phyloP scores from a whole-genome alignment of 2,797 vertebrate genomes.

The Cebuella pygmaea region DNA sequence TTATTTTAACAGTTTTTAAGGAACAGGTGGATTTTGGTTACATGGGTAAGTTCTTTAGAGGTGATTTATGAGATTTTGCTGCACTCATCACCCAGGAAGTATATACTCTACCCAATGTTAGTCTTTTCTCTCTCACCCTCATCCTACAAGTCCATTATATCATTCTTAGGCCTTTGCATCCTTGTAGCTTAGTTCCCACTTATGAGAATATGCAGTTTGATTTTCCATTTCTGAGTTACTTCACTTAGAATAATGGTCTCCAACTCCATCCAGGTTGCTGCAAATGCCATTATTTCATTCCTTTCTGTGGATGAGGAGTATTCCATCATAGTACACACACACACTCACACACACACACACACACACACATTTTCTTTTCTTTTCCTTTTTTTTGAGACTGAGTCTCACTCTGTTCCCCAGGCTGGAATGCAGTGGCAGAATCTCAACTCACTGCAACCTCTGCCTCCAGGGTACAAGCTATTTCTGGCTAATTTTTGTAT shows the following conservation, averaged over 20 bases:
- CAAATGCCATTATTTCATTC: background rate
- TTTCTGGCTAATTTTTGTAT: background rate
- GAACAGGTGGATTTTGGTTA: background rate
- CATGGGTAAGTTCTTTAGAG: background rate
- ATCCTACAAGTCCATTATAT: background rate
- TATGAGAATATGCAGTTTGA: background rate
- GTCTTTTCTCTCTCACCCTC: background rate
- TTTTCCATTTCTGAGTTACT: background rate
- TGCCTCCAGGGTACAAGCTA: background rate
- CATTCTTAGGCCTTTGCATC: background rate
- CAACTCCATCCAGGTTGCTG: background rate
- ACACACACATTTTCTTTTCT: background rate
- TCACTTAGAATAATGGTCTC: background rate
- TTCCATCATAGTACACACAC: too few relatives aligned
- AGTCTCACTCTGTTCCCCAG: background rate
- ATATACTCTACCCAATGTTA: background rate
- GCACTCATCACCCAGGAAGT: background rate
- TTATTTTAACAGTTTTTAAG: background rate
- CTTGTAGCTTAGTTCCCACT: background rate
- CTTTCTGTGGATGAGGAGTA: too few relatives aligned
- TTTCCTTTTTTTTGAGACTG: background rate
- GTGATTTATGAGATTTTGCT: background rate
- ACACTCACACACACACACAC: too few relatives aligned
- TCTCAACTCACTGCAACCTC: background rate
- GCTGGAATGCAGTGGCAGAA: background rate